Conservation (phyloP, 2,888 invertebrate species). For the Pollenia labialis region DNA sequence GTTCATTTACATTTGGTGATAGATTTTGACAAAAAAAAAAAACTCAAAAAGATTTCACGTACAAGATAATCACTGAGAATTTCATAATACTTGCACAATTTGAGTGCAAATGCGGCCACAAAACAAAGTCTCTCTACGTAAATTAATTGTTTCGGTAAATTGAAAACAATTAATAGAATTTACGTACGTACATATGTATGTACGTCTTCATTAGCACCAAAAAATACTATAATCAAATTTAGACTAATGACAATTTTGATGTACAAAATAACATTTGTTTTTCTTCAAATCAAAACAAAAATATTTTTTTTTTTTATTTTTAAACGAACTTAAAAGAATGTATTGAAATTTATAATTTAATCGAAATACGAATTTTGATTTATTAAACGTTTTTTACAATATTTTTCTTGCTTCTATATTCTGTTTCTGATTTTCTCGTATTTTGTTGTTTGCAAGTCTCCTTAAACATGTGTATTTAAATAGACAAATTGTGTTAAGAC, state of each 20-base stretch:
- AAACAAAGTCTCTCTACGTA: not conserved
- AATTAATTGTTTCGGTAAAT: conserved; percentile 26
- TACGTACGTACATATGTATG: conserved; percentile 4
- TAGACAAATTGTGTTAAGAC: conserved; percentile 63
- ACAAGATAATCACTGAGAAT: conserved; percentile 30
- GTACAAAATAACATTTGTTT: too few species aligned
- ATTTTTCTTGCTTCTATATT: not conserved
- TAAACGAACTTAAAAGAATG: conserved; percentile 4
- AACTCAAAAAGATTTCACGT: conserved; percentile 13
- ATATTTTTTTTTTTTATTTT: too few species aligned
- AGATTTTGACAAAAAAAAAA: conserved; percentile 9
- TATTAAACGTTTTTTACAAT: conserved; percentile 29
- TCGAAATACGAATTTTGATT: conserved; percentile 28
- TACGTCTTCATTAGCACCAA: not conserved
- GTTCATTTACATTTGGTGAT: conserved; percentile 50
- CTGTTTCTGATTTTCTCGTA: not conserved
- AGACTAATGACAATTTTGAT: conserved; percentile 1
- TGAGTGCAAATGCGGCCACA: not conserved
- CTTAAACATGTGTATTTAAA: not conserved
- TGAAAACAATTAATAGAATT: conserved; percentile 18
- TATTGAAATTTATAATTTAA: conserved; percentile 41
- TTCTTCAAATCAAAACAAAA: too few species aligned
- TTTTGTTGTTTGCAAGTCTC: conserved; percentile 23
- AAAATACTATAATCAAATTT: not conserved
- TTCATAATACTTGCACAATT: conserved; percentile 9